Evolutionary conservation across 2,797 vertebrate species (phyloP).

Genomic region (Sphenopsis melanotis): DNA sequence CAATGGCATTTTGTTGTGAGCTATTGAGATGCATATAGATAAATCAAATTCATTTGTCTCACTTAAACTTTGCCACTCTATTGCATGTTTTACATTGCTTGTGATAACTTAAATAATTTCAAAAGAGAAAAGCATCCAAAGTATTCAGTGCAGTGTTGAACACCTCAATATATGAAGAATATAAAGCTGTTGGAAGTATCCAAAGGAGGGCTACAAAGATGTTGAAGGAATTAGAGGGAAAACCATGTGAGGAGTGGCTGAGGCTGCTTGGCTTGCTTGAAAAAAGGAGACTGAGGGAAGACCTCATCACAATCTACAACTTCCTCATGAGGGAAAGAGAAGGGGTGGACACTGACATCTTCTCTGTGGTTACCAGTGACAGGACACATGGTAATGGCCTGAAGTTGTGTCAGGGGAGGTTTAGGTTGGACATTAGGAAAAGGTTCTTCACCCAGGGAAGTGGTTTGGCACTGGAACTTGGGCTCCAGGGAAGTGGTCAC

Average conservation of each 20-base stretch:
- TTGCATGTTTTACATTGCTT: neutral
- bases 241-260: neutral
- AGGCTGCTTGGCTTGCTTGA: neutral
- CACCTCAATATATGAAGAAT: neutral
- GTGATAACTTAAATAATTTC: neutral
- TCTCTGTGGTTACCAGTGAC: neutral
- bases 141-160: neutral
- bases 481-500: neutral
- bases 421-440: neutral
- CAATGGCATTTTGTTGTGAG: neutral
- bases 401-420: neutral
- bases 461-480: neutral
- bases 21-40: neutral
- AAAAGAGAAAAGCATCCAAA: neutral
- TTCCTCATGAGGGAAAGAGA: neutral
- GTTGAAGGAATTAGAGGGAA: neutral
- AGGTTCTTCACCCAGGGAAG: neutral
- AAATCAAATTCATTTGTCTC: neutral
- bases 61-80: neutral
- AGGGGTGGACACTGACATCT: neutral
- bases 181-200: neutral
- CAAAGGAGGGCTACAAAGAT: neutral
- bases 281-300: neutral
- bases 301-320: neutral
- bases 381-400: neutral